A percentile compares a stretch with the other conserved stretches of the same genome.
Conservation (phyloP, 2,797 vertebrate species). For the Tragopan temminckii region DNA sequence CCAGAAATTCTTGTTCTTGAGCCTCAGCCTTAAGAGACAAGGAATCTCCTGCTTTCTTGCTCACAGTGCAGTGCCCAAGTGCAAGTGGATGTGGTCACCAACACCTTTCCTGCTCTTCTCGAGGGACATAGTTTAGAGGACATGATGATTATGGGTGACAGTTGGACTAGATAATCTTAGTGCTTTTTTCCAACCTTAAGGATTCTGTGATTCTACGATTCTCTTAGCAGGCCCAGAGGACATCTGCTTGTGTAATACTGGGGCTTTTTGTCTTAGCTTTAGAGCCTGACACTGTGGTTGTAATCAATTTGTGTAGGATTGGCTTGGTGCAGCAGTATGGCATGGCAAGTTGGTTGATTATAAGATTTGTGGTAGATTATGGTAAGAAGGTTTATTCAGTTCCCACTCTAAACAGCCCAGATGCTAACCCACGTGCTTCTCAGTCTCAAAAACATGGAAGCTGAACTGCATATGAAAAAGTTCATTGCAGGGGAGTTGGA, state of each 20-base stretch:
- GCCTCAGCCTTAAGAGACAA: not conserved
- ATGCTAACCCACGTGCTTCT: not conserved
- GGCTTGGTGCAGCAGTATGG: not conserved
- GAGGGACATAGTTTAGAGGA: no score
- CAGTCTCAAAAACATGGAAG: not conserved
- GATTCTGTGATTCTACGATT: no score
- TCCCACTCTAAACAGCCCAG: not conserved
- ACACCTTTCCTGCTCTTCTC: not conserved
- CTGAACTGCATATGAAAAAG: not conserved
- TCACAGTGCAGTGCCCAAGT: no score
- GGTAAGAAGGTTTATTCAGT: not conserved
- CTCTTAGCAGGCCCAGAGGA: not conserved
- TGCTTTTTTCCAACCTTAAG: no score
- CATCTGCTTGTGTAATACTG: not conserved
- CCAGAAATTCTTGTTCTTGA: not conserved
- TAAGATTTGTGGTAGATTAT: not conserved
- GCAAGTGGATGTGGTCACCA: accelerated
- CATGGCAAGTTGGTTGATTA: not conserved
- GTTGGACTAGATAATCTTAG: no score
- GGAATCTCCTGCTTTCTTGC: not conserved
- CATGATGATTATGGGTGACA: no score
- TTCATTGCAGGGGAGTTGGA: not conserved
- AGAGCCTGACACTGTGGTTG: not conserved
- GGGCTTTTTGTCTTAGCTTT: not conserved
- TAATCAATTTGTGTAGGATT: not conserved